These are phyloP conservation scores for Dicentrarchus labrax DNA, from an alignment of 2,113 vertebrate genomes.

Conservation along the genomic window DNA sequence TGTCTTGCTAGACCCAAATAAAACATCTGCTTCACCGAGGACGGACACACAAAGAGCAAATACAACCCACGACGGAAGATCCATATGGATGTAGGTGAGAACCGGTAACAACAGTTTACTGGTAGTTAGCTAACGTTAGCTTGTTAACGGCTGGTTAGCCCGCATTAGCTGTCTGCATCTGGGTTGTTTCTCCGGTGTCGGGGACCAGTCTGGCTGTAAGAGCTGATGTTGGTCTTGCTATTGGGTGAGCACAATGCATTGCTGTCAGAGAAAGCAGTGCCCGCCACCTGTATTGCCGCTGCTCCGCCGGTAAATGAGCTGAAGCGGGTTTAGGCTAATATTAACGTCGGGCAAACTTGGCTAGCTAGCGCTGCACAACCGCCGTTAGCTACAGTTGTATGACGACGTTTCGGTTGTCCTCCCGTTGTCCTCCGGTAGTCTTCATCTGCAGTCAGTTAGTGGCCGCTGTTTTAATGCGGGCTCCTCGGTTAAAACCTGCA, in stretches of 20 bases:
- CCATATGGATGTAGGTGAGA: constrained; percentile 69
- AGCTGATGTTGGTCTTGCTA: neutral
- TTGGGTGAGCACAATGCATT: neutral
- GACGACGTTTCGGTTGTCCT: constrained; percentile 66
- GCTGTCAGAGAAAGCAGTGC: neutral
- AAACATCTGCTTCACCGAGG: neutral
- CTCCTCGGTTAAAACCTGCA: neutral
- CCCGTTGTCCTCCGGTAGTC: neutral
- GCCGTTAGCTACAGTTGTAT: constrained; percentile 69
- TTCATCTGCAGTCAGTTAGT: neutral
- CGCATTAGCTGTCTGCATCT: constrained; percentile 49
- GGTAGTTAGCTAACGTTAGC: constrained; percentile 33
- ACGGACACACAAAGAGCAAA: neutral
- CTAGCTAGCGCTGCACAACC: constrained; percentile 58
- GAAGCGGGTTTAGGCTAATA: constrained; percentile 54
- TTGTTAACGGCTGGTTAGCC: constrained; percentile 67
- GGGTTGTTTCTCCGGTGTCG: constrained; percentile 1
- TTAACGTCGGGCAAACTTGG: constrained; percentile 57
- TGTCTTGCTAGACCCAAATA: constrained; percentile 14
- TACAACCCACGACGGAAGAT: neutral
- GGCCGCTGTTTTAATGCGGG: neutral
- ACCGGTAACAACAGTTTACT: neutral
- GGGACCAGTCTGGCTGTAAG: neutral
- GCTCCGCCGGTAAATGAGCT: constrained; percentile 22
- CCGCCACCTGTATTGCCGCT: neutral